Percentiles rank a stretch among this genome's conserved stretches.
These are phyloP conservation scores for Apis dorsata DNA, from an alignment of 1,140 invertebrate genomes.

Conservation along the genomic window DNA sequence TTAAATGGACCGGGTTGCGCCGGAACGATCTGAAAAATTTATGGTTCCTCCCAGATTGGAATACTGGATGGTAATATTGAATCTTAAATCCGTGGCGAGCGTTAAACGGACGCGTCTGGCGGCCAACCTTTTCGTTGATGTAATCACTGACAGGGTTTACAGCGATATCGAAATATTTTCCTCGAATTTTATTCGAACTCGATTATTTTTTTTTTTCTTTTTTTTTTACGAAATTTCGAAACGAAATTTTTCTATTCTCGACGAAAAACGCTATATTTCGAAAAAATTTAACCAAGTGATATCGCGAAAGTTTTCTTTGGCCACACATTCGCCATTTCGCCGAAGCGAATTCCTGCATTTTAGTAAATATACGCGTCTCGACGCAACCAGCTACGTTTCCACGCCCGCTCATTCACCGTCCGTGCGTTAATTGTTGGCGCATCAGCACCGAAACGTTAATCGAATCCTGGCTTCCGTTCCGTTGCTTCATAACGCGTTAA, in stretches of 20 bases:
- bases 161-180: background rate
- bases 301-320: background rate
- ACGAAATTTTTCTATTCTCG: too few species aligned
- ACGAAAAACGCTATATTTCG: too few species aligned
- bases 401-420: background rate
- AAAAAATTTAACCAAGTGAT: background rate
- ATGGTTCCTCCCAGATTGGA: constrained; percentile 36
- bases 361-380: background rate
- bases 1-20: constrained; percentile 47
- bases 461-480: constrained; percentile 27
- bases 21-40: constrained; percentile 46
- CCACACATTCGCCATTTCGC: background rate
- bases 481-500: background rate
- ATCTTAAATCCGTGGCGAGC: constrained; percentile 21
- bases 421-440: constrained; percentile 21
- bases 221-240: background rate
- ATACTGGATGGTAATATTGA: background rate
- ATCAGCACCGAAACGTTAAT: constrained; percentile 37
- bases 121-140: background rate
- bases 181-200: too few species aligned
- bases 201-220: background rate
- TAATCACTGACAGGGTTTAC: background rate
- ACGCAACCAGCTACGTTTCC: background rate
- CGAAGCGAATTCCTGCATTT: background rate
- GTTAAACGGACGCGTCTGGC: background rate